A percentile compares a stretch with the other conserved stretches of the same genome.
phyloP scores from a whole-genome alignment of 2,888 invertebrate genomes.

The Carpatolechia fugitivella region DNA sequence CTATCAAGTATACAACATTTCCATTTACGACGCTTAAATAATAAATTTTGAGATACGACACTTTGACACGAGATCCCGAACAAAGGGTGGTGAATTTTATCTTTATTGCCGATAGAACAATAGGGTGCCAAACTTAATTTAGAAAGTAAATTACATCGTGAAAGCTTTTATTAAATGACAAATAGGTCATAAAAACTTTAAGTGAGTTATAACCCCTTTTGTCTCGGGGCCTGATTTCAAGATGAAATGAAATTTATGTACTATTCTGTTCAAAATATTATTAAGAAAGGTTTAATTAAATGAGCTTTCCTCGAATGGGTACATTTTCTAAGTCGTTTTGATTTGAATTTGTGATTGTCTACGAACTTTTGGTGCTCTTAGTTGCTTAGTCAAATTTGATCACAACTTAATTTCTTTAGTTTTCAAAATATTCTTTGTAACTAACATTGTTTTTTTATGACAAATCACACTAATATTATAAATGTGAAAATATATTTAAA shows the following conservation, averaged over 20 bases:
- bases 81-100: slow-evolving; percentile 37
- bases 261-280: not conserved
- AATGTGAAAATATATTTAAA: too few relatives aligned
- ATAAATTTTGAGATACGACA: slow-evolving; percentile 17
- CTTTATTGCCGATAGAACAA: slow-evolving; percentile 37
- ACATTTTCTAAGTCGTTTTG: too few relatives aligned
- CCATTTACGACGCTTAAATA: too few relatives aligned
- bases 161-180: slow-evolving; percentile 31
- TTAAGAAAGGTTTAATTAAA: not conserved
- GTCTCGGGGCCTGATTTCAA: slow-evolving; percentile 4
- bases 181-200: slow-evolving; percentile 16
- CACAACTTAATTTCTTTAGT: too few relatives aligned
- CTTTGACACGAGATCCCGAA: not conserved
- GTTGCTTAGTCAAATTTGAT: too few relatives aligned
- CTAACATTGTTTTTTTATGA: too few relatives aligned
- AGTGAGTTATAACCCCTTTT: slow-evolving; percentile 12
- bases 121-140: slow-evolving; percentile 27
- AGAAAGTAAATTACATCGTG: slow-evolving; percentile 26
- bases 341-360: too few relatives aligned
- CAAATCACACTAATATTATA: too few relatives aligned
- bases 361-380: too few relatives aligned
- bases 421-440: too few relatives aligned
- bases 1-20: too few relatives aligned
- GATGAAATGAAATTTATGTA: slow-evolving; percentile 4
- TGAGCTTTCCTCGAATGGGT: not conserved